Evolutionary conservation across 2,797 vertebrate genomes (phyloP).

Genomic region (Apogon talboti): DNA sequence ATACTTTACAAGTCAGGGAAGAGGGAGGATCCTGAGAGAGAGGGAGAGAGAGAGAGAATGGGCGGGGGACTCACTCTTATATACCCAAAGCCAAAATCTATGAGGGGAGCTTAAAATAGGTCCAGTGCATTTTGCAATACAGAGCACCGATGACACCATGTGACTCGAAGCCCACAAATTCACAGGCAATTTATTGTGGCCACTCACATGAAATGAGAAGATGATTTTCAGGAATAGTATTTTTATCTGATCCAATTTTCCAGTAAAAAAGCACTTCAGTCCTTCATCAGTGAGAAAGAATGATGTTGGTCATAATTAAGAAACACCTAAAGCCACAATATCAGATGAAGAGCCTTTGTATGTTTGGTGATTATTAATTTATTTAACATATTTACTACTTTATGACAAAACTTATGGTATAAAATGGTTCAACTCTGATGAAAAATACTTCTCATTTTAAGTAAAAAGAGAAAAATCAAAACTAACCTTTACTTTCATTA

Average conservation of each 20-base stretch:
- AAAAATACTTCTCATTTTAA: no score
- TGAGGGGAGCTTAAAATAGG: constrained; percentile 80
- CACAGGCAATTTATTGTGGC: background rate
- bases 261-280: no score
- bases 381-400: no score
- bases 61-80: constrained; percentile 77
- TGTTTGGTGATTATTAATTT: no score
- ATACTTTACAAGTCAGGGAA: constrained; percentile 70
- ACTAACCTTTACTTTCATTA: no score
- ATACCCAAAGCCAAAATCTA: constrained; percentile 67
- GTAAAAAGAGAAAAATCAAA: no score
- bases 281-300: no score
- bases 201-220: constrained; percentile 1
- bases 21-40: constrained; percentile 70
- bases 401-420: no score
- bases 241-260: constrained; percentile 5
- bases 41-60: constrained; percentile 28
- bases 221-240: background rate
- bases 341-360: no score
- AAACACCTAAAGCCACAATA: no score
- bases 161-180: constrained; percentile 54
- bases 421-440: no score
- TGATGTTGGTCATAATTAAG: no score
- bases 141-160: constrained; percentile 42
- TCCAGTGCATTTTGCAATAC: constrained; percentile 31